Percentiles rank a stretch among this genome's conserved stretches.
These are phyloP conservation scores for Onychorhynchus coronatus DNA, from an alignment of 2,113 vertebrate genomes.

Conservation along the genomic window DNA sequence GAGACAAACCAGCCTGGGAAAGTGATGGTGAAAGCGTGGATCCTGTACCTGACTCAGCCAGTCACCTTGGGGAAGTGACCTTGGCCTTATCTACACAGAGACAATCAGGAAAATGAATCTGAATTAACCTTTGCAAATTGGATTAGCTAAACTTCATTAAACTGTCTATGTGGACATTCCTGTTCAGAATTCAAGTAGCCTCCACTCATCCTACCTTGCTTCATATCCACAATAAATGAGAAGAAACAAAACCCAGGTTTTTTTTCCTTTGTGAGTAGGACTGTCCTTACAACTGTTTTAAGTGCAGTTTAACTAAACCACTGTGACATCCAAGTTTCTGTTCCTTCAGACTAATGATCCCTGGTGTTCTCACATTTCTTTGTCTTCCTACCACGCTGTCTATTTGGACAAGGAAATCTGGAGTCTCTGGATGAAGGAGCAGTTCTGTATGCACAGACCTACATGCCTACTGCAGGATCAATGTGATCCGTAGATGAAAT, in stretches of 20 bases:
- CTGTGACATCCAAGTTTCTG: neutral
- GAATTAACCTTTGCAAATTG: slow-evolving; percentile 62
- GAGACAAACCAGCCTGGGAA: neutral
- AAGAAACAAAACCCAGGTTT: neutral
- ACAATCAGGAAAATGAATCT: slow-evolving; percentile 50
- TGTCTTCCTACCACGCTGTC: neutral
- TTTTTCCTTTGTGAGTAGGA: neutral
- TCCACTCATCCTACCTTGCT: neutral
- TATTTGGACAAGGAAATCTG: neutral
- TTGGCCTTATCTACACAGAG: slow-evolving; percentile 40
- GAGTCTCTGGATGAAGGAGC: neutral
- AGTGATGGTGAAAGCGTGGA: neutral
- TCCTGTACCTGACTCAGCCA: neutral
- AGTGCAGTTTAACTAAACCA: neutral
- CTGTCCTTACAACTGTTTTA: neutral
- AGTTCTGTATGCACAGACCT: neutral
- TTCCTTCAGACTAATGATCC: neutral
- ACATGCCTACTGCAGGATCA: neutral
- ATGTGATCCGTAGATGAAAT: neutral
- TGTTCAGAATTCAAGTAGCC: slow-evolving; percentile 41
- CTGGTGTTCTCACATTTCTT: neutral
- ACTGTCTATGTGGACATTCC: slow-evolving; percentile 38
- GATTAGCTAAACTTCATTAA: slow-evolving; percentile 61
- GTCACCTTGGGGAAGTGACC: slow-evolving; percentile 21
- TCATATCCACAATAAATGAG: neutral